Conservation (phyloP, 2,113 vertebrate species). For the Anser cygnoides region DNA sequence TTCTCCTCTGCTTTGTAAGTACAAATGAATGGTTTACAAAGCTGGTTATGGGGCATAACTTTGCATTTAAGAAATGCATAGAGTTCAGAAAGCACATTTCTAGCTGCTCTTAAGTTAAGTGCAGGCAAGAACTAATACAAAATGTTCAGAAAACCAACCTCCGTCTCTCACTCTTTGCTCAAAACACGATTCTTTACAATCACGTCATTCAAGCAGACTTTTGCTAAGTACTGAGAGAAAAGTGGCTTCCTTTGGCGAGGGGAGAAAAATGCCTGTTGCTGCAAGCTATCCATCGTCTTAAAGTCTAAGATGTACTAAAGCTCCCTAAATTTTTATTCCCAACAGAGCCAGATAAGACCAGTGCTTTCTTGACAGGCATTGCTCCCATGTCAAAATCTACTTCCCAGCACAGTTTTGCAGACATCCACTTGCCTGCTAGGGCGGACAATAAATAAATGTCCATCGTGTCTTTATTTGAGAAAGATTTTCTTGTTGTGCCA, state of each 20-base stretch:
- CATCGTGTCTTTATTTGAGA: background rate
- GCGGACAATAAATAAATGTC: conserved; percentile 10
- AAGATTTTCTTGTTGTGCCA: background rate
- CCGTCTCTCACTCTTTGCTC: conserved; percentile 2
- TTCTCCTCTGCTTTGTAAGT: background rate
- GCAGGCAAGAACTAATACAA: background rate
- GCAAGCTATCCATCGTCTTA: conserved; percentile 50
- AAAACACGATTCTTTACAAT: conserved; percentile 3
- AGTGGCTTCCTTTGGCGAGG: conserved; percentile 47
- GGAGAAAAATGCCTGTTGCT: conserved; percentile 38
- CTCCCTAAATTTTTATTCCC: conserved; percentile 44
- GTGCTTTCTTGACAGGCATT: background rate
- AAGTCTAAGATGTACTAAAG: conserved; percentile 8
- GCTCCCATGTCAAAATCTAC: conserved; percentile 13
- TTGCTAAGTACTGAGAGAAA: conserved; percentile 47
- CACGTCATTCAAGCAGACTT: conserved; percentile 59
- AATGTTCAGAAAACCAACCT: background rate
- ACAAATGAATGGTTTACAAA: background rate
- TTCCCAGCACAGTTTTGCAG: background rate
- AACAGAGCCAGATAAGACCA: background rate
- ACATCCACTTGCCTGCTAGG: background rate
- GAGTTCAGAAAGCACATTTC: background rate
- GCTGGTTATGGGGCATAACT: background rate
- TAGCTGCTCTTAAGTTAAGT: background rate
- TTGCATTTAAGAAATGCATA: background rate